phyloP scores from a whole-genome alignment of 2,888 invertebrate species.

The Agrochola litura region DNA sequence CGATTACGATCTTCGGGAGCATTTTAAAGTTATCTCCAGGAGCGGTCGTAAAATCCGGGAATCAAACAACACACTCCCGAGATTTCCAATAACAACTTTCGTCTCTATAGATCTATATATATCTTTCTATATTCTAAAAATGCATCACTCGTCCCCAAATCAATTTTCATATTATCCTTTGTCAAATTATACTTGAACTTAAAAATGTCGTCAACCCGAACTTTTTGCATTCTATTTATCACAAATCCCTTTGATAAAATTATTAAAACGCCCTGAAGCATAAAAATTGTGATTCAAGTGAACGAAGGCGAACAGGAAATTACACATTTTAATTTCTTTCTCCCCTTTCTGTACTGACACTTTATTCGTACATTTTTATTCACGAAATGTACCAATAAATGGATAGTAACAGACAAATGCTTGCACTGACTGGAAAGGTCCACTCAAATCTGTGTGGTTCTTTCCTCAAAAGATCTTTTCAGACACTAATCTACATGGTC shows the following conservation, averaged over 20 bases:
- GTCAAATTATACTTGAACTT: not conserved
- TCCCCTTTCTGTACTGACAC: not conserved
- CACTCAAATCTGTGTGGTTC: too few relatives aligned
- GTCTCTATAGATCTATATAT: not conserved
- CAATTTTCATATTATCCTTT: not conserved
- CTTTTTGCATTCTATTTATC: conserved; percentile 19
- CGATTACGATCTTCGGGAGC: conserved; percentile 20
- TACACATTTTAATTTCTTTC: conserved; percentile 45
- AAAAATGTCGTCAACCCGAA: conserved; percentile 1
- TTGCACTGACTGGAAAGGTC: too few relatives aligned
- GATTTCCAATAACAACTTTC: conserved; percentile 39
- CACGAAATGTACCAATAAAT: not conserved
- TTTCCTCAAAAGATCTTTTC: too few relatives aligned
- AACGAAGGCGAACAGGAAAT: conserved; percentile 39
- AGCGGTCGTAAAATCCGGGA: conserved; percentile 36
- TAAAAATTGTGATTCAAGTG: conserved; percentile 35
- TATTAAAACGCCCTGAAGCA: conserved; percentile 25
- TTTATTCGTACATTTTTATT: conserved; percentile 6
- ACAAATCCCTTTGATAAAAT: conserved; percentile 32
- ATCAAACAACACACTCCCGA: conserved; percentile 24
- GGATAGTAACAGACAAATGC: not conserved
- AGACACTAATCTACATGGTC: too few relatives aligned
- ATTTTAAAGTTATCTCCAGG: conserved; percentile 49
- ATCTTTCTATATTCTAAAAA: conserved; percentile 17
- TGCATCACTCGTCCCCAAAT: not conserved